Percentiles rank a stretch among this genome's conserved stretches.
Conservation (phyloP, 2,888 invertebrate genomes). For the Limenitis camilla region DNA sequence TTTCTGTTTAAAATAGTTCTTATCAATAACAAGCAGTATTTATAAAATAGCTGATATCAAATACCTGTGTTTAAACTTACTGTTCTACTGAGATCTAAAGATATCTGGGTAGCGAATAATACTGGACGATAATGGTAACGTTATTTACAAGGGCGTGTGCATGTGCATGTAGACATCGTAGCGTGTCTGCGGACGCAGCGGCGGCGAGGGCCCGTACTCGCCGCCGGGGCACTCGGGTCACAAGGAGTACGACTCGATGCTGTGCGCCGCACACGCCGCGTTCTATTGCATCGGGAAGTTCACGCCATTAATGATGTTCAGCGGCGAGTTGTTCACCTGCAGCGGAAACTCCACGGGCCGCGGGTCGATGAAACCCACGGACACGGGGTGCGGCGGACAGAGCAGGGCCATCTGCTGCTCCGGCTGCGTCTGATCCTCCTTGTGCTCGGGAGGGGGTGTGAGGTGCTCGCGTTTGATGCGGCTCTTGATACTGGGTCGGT, state of each 20-base stretch:
- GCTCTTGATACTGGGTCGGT: constrained; percentile 84
- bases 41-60: constrained; percentile 26
- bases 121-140: constrained; percentile 32
- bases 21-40: constrained; percentile 15
- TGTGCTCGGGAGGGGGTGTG: constrained; percentile 75
- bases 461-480: constrained; percentile 81
- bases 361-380: constrained; percentile 81
- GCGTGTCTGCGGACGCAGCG: constrained; percentile 30
- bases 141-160: constrained; percentile 45
- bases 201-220: constrained; percentile 26
- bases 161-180: constrained; percentile 43
- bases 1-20: constrained; percentile 25
- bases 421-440: constrained; percentile 47
- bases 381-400: constrained; percentile 78
- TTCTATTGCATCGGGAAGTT: constrained; percentile 84
- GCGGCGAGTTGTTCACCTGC: constrained; percentile 76
- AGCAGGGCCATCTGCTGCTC: constrained; percentile 71
- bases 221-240: constrained; percentile 59
- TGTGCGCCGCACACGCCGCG: constrained; percentile 54
- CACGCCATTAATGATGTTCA: constrained; percentile 80
- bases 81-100: constrained; percentile 64
- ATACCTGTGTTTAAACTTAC: constrained; percentile 46
- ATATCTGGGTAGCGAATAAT: constrained; percentile 35
- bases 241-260: constrained; percentile 48
- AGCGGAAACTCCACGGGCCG: constrained; percentile 81